Evolutionary conservation across 2,797 vertebrate species (phyloP), one percentile per base, ranked within the genome.

Genomic region (Antrozous pallidus): DNA sequence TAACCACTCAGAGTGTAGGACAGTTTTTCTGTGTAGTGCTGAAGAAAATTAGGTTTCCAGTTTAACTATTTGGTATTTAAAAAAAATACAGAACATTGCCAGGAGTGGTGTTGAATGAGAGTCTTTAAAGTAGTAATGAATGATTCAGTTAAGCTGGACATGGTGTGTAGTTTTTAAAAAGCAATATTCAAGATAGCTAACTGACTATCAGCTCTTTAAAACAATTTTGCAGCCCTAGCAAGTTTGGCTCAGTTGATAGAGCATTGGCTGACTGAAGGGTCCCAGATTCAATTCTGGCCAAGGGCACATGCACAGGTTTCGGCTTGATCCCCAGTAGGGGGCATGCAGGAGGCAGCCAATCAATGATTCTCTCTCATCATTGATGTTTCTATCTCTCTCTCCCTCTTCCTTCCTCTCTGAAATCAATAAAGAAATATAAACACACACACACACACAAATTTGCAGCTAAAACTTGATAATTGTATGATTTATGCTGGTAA

Each of bases 391-490:
- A 54, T 54, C 51, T 54, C 8, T 54, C 22, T 54, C 51, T 54
- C 51, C 20, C 49, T 51, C 49, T 51, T 51, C 49, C 18, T 51
- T 51, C 49, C 49, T 54, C 51, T 51, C 51, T 54, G 20, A 54
- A 24, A 8, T 54, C 51, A 54, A 54, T 54, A 54, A 54, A 54
- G 51, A 54, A 54, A 54, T 54, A 54, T 51, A 20, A 51, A 18
- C 18, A 51, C 20, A 18, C 5, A 51, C 49, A 18, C n/a, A n/a
- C n/a, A 6, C 18, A 51, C 18, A 51, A 20, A 20, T 8, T 51
- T 54, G 51, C 51, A 54, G 51, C 51, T 95, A 89, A 96, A 96
- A 97, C 80, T 54, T 93, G 67, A 97, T 63, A 70, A 93, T 51
- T 89, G 79, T 47, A 51, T 73, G 54, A 42, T 94, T 96, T 16